Conservation (phyloP, 2,113 vertebrate genomes). For the Scopus umbretta region DNA sequence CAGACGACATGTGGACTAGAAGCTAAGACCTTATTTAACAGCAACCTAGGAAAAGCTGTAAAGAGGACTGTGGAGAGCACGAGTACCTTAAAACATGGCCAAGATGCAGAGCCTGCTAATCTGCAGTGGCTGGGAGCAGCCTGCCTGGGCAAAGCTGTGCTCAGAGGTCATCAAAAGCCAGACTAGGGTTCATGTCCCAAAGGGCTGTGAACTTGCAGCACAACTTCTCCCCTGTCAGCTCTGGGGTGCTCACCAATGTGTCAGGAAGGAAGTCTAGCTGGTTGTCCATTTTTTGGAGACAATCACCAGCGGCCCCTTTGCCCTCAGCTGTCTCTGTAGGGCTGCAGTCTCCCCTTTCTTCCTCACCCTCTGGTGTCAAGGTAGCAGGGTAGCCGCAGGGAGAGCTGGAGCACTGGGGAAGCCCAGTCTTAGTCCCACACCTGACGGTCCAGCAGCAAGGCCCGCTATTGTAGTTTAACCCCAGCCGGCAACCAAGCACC, state of each 20-base stretch:
- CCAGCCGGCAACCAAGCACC: no score
- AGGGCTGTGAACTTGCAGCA: no score
- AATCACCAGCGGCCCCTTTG: not conserved
- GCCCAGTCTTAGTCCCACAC: rapidly evolving
- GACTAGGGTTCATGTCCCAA: not conserved
- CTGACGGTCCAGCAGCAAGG: not conserved
- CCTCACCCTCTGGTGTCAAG: not conserved
- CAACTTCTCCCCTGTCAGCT: not conserved
- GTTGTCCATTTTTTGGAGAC: not conserved
- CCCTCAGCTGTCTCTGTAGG: not conserved
- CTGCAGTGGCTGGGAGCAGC: not conserved
- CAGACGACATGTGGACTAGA: not conserved
- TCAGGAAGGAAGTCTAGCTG: not conserved
- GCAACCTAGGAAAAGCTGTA: not conserved
- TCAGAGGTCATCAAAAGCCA: not conserved
- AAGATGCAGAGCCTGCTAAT: not conserved
- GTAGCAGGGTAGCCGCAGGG: not conserved
- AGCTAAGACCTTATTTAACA: not conserved
- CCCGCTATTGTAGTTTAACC: no score
- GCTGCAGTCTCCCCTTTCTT: not conserved
- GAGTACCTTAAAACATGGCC: not conserved
- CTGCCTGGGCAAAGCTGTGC: not conserved
- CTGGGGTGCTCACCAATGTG: not conserved
- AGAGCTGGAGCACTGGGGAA: not conserved
- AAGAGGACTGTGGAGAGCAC: no score